Evolutionary conservation across 2,113 vertebrate genomes (phyloP), one percentile per base, ranked within the genome.

Genomic region (Riparia riparia): DNA sequence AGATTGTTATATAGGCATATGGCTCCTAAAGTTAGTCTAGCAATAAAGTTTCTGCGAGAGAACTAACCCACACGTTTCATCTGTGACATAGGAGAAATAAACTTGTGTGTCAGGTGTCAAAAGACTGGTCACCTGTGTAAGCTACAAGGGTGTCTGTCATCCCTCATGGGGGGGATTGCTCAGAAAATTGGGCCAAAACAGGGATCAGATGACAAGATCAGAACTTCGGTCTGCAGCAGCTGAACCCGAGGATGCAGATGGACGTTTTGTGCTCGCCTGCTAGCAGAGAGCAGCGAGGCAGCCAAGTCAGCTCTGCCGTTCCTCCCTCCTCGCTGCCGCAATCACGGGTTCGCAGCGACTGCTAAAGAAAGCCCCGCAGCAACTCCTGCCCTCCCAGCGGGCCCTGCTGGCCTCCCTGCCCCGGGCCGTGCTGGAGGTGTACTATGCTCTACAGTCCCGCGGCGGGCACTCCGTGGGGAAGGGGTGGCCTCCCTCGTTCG

Each of bases 91-190:
- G 15, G 10, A 49, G 14, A 74, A 58, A 47, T 16, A 54, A 54
- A 73, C 29, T 5, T 7, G 6, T 24, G 21, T 4, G 24, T 26
- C 39, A 69, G 61, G 6, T 29, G 26, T 29, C 44, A 21, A n/a
- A 45, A 45, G 10, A 9, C 17, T 7, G 9, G 20, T 21, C 10
- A 31, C 8, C 12, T 6, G 7, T 4, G 1, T 34, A 39, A 50
- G 12, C 9, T 58, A 7, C 0, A 44, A 7, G 3, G 9, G 7
- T 7, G 10, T 7, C 22, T 10, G 2, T 3, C 0, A 0, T 7
- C 6, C 0, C 0, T 14, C 29, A 29, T 2, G 2, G 12, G 2
- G 2, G 0, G 13, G n/a, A 47, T 0, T 16, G 22, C 34, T 26
- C 31, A 22, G 12, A 56, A 50, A 80, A 56, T 0, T 21, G 44